Evolutionary conservation across 1,140 invertebrate genomes (phyloP).

Genomic region (Apis laboriosa): DNA sequence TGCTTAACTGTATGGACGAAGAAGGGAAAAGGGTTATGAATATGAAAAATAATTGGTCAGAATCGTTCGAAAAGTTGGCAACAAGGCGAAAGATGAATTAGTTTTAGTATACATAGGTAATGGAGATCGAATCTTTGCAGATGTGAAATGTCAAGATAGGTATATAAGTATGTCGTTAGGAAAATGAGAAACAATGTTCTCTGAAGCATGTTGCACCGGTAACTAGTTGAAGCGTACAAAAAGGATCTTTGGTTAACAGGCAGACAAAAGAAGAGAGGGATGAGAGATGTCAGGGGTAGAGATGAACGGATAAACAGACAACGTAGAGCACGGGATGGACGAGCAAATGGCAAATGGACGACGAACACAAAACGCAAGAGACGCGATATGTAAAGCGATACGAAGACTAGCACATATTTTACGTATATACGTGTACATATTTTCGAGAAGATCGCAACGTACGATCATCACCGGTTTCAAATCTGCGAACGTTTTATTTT

Average conservation of each 20-base stretch:
- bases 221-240: slow-evolving; percentile 26
- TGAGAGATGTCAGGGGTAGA: background rate
- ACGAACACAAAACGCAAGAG: background rate
- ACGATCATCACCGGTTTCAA: too few relatives aligned
- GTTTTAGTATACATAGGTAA: background rate
- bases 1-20: background rate
- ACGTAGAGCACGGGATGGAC: background rate
- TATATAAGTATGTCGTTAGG: background rate
- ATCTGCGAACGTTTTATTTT: too few relatives aligned
- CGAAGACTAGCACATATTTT: background rate
- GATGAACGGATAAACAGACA: slow-evolving; percentile 5
- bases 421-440: background rate
- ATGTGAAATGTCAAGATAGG: background rate
- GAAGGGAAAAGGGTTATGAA: background rate
- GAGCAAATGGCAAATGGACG: slow-evolving; percentile 16
- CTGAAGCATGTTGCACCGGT: slow-evolving; percentile 6
- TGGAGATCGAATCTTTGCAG: background rate
- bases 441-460: background rate
- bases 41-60: background rate
- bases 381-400: background rate
- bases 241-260: slow-evolving; percentile 22
- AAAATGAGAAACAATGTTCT: slow-evolving; percentile 20
- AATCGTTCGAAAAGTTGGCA: background rate
- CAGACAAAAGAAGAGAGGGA: slow-evolving; percentile 17
- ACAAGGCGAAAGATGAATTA: background rate